Conservation (phyloP, 2,888 invertebrate genomes). For the Eupithecia pulchellata region DNA sequence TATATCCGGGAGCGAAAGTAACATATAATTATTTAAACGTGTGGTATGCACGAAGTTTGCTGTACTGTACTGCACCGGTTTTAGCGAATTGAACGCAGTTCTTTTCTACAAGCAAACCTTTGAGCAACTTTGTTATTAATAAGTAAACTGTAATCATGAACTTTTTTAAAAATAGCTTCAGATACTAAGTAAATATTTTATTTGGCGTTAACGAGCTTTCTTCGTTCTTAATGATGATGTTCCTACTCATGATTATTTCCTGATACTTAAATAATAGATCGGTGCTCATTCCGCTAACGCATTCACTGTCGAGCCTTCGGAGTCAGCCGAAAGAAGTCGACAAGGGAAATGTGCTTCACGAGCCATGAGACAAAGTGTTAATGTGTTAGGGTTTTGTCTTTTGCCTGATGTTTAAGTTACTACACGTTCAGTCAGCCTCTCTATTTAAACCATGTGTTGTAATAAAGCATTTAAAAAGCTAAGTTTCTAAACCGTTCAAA, state of each 20-base stretch:
- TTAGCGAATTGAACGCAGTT: slow-evolving; percentile 45
- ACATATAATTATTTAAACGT: slow-evolving; percentile 54
- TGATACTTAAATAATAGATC: background rate
- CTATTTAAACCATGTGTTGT: background rate
- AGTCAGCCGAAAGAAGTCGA: no score
- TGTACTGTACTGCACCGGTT: slow-evolving; percentile 46
- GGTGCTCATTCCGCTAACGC: background rate
- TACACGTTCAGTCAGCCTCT: background rate
- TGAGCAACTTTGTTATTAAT: slow-evolving; percentile 7
- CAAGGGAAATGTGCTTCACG: no score
- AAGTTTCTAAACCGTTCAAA: slow-evolving; percentile 9
- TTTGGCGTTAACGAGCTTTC: background rate
- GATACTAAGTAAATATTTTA: background rate
- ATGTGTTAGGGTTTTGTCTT: background rate
- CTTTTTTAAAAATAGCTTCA: background rate
- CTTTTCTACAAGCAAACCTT: slow-evolving; percentile 13
- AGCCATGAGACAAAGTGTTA: no score
- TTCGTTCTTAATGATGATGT: background rate
- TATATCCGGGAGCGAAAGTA: slow-evolving; percentile 57
- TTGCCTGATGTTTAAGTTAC: background rate
- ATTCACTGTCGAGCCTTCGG: no score
- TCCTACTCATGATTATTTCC: slow-evolving; percentile 1
- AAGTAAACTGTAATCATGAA: background rate
- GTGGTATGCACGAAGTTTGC: slow-evolving; percentile 38
- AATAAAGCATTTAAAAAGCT: background rate